Conservation (phyloP, 2,888 invertebrate species). For the Lamproptera curius region DNA sequence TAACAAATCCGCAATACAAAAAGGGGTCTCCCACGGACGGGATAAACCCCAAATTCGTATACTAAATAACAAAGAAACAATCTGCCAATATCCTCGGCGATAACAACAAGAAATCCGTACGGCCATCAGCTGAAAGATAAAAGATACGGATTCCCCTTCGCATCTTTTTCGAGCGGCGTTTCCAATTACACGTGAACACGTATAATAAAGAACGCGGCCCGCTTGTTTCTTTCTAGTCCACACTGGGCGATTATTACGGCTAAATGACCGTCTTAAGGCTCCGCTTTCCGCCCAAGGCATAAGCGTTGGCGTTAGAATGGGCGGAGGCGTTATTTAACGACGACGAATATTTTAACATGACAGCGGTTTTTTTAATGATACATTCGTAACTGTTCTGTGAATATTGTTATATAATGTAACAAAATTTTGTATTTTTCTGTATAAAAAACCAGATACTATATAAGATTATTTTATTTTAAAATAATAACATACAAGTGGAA, state of each 20-base stretch:
- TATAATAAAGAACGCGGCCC: constrained; percentile 48
- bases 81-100: constrained; percentile 18
- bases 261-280: constrained; percentile 61
- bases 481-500: no score
- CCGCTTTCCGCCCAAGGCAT: constrained; percentile 28
- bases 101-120: constrained; percentile 17
- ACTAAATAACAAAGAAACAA: constrained; percentile 17
- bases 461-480: no score
- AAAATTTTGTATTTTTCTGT: no score
- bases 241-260: constrained; percentile 70
- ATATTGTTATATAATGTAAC: no score
- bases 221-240: constrained; percentile 36
- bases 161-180: constrained; percentile 38
- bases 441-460: no score
- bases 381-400: no score
- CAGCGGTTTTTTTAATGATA: no score
- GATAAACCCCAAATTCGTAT: constrained; percentile 4
- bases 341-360: no score
- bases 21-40: no score
- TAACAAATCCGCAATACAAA: no score
- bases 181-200: constrained; percentile 61
- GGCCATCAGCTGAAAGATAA: constrained; percentile 18
- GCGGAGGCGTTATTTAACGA: no score
- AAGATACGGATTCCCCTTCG: constrained; percentile 20
- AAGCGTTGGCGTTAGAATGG: constrained; percentile 16